Base-by-base conservation (phyloP, 2,888 invertebrate genomes). In the Melieria crassipennis region DNA sequence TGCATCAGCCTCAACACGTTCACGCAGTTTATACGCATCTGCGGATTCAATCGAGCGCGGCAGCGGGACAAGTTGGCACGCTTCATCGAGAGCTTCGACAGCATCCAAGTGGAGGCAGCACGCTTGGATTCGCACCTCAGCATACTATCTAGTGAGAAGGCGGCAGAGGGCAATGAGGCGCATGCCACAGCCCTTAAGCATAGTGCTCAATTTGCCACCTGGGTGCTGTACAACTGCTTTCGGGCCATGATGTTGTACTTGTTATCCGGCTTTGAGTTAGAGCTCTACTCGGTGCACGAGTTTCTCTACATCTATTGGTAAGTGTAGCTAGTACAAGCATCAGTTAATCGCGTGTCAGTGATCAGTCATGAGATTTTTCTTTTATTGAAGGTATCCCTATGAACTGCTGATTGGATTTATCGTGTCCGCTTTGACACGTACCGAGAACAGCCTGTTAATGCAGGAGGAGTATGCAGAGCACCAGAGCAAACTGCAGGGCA, bases 401-500 rank as follows among this genome's bases (percentile, higher is more conserved):
- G 98, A 98, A 88, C 95, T 97, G 85, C 88, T 98, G 4, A 97
- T 95, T 86, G 96, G 96, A 7, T 98, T 98, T 94, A 88, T 98
- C 73, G 92, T 96, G 3, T 97, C 97, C 0, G 95, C 97, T 0
- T 87, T 98, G 56, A 93, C 94, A 0, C 90, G 97, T 73, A 98
- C 98, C 0, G 97, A 97, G 81, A 93, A 92, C 43, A 91, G 96
- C 76, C 88, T 96, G 13, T 89, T 92, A 58, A 94, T 94, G 75
- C 93, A 92, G 79, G 95, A 94, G 76, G 88, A 89, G 68, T 87
- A 89, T 60, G 88, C 88, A 46, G 89, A 87, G 74, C 85, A 83
- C 72, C 84, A 81, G 65, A 84, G 82, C 73, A 84, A 81, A 74
- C 73, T 79, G 11, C 83, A 81, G 60, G 63, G 69, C 0, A 75